A percentile compares a stretch with the other conserved stretches of the same genome.
Conservation (phyloP, 2,113 vertebrate genomes). For the Cercocebus atys region DNA sequence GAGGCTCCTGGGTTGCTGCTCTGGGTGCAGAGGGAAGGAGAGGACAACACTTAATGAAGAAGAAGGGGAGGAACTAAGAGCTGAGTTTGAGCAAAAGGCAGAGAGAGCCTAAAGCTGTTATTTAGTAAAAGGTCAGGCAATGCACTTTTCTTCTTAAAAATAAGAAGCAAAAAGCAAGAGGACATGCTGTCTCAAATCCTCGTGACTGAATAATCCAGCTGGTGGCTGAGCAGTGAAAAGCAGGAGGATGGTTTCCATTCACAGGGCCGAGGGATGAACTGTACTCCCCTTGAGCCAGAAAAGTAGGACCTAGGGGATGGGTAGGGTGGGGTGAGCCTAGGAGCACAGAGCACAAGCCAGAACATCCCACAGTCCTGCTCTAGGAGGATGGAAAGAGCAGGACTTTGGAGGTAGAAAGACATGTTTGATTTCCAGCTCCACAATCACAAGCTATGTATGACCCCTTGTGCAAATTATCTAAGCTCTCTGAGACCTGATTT, state of each 20-base stretch:
- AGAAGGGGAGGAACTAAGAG: not conserved
- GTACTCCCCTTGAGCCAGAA: not conserved
- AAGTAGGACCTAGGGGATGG: not conserved
- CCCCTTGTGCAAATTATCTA: not conserved
- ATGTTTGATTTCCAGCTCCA: not conserved
- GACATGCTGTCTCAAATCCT: not conserved
- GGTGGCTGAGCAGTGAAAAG: not conserved
- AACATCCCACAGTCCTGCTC: not conserved
- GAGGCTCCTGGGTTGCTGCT: not conserved
- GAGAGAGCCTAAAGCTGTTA: not conserved
- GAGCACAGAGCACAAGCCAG: not conserved
- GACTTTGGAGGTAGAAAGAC: not conserved
- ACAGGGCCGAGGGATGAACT: not conserved
- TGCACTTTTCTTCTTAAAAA: conserved; percentile 41
- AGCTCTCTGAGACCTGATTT: not conserved
- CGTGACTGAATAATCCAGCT: not conserved
- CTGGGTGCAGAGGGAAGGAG: not conserved
- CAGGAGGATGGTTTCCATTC: not conserved
- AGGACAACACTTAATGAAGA: not conserved
- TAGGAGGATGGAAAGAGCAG: not conserved
- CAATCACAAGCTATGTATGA: not conserved
- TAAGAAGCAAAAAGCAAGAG: conserved; percentile 21
- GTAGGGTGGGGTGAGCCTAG: not conserved
- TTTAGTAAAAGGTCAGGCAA: conserved; percentile 37
- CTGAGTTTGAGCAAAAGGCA: conserved; percentile 3